Conservation (phyloP, 2,113 vertebrate genomes). For the Pedionomus torquatus region DNA sequence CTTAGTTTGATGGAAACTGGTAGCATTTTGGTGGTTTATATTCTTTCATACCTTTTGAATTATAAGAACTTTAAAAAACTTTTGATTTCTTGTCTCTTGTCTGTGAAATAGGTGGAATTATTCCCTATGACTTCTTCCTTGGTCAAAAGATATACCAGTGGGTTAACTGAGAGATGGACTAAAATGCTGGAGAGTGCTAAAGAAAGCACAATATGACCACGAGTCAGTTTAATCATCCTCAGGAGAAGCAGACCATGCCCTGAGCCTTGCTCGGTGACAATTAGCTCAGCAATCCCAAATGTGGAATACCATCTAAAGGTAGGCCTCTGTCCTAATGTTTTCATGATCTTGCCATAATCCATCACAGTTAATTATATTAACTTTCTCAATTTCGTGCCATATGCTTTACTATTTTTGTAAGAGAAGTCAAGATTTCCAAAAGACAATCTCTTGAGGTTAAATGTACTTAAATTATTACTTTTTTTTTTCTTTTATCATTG, state of each 20-base stretch:
- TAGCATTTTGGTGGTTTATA: neutral
- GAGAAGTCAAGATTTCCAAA: constrained; percentile 11
- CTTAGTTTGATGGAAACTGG: neutral
- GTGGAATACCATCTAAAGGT: neutral
- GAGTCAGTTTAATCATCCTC: neutral
- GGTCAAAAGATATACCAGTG: neutral
- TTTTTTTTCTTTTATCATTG: neutral
- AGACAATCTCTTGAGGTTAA: neutral
- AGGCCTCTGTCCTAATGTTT: neutral
- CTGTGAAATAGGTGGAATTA: neutral
- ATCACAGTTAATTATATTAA: constrained; percentile 5
- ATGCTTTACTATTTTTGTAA: neutral
- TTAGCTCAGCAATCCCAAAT: neutral
- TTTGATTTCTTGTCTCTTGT: neutral
- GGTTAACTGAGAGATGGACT: neutral
- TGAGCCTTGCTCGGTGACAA: neutral
- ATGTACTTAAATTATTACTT: neutral
- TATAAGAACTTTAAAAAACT: neutral
- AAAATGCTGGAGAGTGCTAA: neutral
- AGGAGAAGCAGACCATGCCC: neutral
- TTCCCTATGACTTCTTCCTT: neutral
- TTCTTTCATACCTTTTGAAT: neutral
- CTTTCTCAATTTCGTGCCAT: neutral
- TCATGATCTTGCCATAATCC: neutral
- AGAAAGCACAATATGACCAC: neutral